Conservation (phyloP, 2,888 invertebrate species). For the Gari tellinella region DNA sequence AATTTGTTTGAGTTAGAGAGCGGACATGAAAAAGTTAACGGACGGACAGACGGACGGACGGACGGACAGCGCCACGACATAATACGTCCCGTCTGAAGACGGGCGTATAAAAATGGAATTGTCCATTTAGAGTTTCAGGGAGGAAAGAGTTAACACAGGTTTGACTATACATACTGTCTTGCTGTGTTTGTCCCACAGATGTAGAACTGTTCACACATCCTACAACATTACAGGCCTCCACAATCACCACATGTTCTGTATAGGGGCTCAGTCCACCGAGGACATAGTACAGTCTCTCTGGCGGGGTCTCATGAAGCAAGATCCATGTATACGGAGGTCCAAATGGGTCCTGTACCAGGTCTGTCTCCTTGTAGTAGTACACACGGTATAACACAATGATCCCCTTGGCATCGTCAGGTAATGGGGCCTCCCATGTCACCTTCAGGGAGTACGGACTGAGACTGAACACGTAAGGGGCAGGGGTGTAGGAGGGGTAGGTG, state of each 20-base stretch:
- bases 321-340: slow-evolving; percentile 79
- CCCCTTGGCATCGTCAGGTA: slow-evolving; percentile 72
- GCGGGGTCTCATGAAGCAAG: slow-evolving; percentile 58
- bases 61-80: no score
- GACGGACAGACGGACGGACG: no score
- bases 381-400: slow-evolving; percentile 72
- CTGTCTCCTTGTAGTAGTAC: slow-evolving; percentile 70
- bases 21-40: no score
- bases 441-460: slow-evolving; percentile 71
- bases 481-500: slow-evolving; percentile 74
- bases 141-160: no score
- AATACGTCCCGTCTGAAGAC: no score
- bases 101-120: no score
- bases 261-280: slow-evolving; percentile 76
- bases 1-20: no score
- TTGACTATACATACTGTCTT: slow-evolving; percentile 66
- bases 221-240: slow-evolving; percentile 80
- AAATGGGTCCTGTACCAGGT: slow-evolving; percentile 72
- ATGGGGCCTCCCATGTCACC: slow-evolving; percentile 78
- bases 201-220: slow-evolving; percentile 83
- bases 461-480: slow-evolving; percentile 70
- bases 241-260: slow-evolving; percentile 74
- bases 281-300: slow-evolving; percentile 51
- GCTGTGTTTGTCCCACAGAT: slow-evolving; percentile 72
- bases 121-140: no score